Evolutionary conservation across 2,797 vertebrate genomes (phyloP).

Genomic region (Pampus argenteus): DNA sequence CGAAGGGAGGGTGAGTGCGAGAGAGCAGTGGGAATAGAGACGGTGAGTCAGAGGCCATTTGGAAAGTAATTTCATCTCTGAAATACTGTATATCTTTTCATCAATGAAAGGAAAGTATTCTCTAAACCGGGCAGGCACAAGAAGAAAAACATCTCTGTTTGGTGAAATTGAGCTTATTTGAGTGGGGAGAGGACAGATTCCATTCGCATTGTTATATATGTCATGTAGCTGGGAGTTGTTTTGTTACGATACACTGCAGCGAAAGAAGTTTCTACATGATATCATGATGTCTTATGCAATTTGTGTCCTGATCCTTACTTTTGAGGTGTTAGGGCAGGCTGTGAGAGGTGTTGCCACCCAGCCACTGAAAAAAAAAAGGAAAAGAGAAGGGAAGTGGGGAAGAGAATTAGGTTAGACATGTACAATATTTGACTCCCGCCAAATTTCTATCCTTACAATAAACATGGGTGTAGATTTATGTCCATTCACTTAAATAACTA

Average conservation of each 20-base stretch:
- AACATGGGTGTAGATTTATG: slow-evolving; percentile 45
- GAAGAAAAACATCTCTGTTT: slow-evolving; percentile 62
- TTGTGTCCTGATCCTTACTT: slow-evolving; percentile 44
- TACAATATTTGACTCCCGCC: slow-evolving; percentile 50
- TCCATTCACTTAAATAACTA: slow-evolving; percentile 40
- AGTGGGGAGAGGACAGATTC: slow-evolving; percentile 27
- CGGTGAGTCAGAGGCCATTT: slow-evolving; percentile 81
- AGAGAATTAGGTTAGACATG: slow-evolving; percentile 42
- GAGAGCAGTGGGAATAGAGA: slow-evolving; percentile 75
- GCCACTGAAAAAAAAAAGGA: slow-evolving; percentile 52
- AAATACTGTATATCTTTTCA: slow-evolving; percentile 79
- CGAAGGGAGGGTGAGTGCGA: slow-evolving; percentile 37
- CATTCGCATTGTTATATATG: slow-evolving; percentile 27
- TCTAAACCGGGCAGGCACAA: slow-evolving; percentile 45
- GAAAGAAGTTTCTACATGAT: slow-evolving; percentile 29
- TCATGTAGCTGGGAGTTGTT: slow-evolving; percentile 28
- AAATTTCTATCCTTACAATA: slow-evolving; percentile 50
- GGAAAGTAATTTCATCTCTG: slow-evolving; percentile 83
- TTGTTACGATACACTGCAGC: slow-evolving; percentile 15
- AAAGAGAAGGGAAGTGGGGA: slow-evolving; percentile 27
- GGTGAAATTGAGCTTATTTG: slow-evolving; percentile 57
- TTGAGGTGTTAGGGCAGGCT: slow-evolving; percentile 62
- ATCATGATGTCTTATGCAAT: slow-evolving; percentile 38
- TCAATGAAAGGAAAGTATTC: slow-evolving; percentile 81
- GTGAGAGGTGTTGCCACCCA: slow-evolving; percentile 62